Evolutionary conservation across 2,797 vertebrate genomes (phyloP).

Genomic region (Chelonia mydas): DNA sequence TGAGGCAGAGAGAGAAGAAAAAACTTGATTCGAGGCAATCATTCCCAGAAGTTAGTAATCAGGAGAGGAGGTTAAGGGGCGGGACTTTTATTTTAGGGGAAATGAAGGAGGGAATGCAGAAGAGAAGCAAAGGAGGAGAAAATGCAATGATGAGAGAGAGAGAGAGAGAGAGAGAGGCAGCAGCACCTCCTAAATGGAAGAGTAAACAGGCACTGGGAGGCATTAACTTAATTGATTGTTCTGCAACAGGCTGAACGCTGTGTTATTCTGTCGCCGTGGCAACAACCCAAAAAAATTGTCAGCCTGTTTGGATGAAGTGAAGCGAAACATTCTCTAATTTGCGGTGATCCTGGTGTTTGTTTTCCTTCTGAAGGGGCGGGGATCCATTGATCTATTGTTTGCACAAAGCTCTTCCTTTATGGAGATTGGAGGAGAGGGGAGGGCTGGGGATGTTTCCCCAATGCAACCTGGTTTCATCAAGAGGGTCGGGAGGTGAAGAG

Average conservation of each 20-base stretch:
- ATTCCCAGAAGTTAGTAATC: neutral
- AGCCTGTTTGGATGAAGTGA: slow-evolving; percentile 89
- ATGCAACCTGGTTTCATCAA: neutral
- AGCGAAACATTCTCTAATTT: slow-evolving; percentile 85
- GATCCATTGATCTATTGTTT: slow-evolving; percentile 75
- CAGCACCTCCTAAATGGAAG: slow-evolving; percentile 73
- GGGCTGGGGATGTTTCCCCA: neutral
- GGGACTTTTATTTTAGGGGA: slow-evolving; percentile 1
- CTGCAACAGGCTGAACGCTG: slow-evolving; percentile 87
- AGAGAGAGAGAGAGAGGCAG: slow-evolving; percentile 36
- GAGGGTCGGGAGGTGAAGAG: neutral
- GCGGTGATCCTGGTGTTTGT: slow-evolving; percentile 76
- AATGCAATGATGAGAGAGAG: slow-evolving; percentile 13
- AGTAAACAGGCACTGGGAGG: slow-evolving; percentile 85
- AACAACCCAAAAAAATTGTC: slow-evolving; percentile 89
- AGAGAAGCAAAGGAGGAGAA: slow-evolving; percentile 44
- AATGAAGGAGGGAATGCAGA: neutral
- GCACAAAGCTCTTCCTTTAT: slow-evolving; percentile 41
- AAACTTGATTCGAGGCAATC: slow-evolving; percentile 31
- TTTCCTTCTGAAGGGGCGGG: slow-evolving; percentile 74
- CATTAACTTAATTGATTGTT: slow-evolving; percentile 92
- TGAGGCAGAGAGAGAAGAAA: neutral
- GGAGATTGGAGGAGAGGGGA: neutral
- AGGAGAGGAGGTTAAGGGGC: neutral
- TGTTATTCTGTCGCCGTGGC: slow-evolving; percentile 90